Percentiles rank a stretch among this genome's conserved stretches.
These are phyloP conservation scores for Myotis pilosus DNA, from an alignment of 2,797 vertebrate genomes.

Conservation along the genomic window DNA sequence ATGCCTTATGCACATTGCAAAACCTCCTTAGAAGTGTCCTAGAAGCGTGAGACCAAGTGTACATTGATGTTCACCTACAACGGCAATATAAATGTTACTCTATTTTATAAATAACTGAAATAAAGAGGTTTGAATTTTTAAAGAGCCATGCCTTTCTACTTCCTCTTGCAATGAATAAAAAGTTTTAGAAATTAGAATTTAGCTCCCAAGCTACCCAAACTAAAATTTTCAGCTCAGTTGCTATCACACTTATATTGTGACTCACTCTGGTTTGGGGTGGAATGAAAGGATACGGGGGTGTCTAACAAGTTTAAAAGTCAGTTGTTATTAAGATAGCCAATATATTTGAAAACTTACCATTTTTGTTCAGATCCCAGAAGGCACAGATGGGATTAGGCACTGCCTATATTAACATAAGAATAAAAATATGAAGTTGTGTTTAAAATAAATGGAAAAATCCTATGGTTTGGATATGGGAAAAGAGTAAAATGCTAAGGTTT, in stretches of 20 bases:
- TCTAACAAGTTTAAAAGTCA: conserved; percentile 52
- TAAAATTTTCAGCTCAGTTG: background rate
- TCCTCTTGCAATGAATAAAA: background rate
- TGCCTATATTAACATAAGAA: conserved; percentile 81
- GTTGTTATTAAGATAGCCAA: conserved; percentile 46
- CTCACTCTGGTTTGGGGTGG: conserved; percentile 16
- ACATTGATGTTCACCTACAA: background rate
- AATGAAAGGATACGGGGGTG: background rate
- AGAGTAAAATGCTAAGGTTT: background rate
- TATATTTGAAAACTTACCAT: conserved; percentile 86
- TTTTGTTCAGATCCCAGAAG: conserved; percentile 95
- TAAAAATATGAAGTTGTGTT: conserved; percentile 49
- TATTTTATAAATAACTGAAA: background rate
- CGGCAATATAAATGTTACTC: background rate
- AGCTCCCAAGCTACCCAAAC: background rate
- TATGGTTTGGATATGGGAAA: background rate
- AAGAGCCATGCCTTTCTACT: background rate
- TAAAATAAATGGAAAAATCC: conserved; percentile 40
- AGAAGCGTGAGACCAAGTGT: background rate
- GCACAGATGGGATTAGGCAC: conserved; percentile 86
- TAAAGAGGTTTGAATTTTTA: background rate
- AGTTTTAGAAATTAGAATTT: background rate
- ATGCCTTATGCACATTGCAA: background rate
- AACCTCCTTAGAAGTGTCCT: background rate
- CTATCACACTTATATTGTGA: background rate